Conservation (phyloP, 2,888 invertebrate species). For the Lepidocyrtoides sp. region DNA sequence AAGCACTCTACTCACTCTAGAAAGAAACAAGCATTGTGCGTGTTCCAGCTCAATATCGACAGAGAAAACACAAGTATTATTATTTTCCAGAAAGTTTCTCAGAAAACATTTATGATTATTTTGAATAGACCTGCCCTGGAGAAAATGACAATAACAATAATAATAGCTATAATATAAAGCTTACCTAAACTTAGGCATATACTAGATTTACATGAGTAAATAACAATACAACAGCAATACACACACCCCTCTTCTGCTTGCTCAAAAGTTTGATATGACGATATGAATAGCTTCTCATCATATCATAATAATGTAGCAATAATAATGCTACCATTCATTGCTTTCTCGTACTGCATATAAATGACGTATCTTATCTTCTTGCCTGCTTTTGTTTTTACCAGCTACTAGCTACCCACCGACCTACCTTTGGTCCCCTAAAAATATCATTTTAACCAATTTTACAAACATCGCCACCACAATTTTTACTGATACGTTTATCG, state of each 20-base stretch:
- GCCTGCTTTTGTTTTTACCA: not conserved
- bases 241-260: not conserved
- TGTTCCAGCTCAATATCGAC: slow-evolving; percentile 47
- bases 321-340: not conserved
- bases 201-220: not conserved
- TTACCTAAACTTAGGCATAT: too few relatives aligned
- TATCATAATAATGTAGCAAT: too few relatives aligned
- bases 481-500: slow-evolving; percentile 23
- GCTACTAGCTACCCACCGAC: not conserved
- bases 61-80: not conserved
- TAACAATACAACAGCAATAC: not conserved
- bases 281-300: slow-evolving; percentile 21
- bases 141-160: too few relatives aligned
- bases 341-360: slow-evolving; percentile 38
- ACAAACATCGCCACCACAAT: not conserved
- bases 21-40: slow-evolving; percentile 43
- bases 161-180: too few relatives aligned
- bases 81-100: slow-evolving; percentile 7
- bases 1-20: too few relatives aligned
- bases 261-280: not conserved
- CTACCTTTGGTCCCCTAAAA: not conserved
- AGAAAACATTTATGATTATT: slow-evolving; percentile 20
- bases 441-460: not conserved
- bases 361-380: slow-evolving; percentile 44
- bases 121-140: not conserved